phyloP scores from a whole-genome alignment of 2,113 vertebrate genomes.

The Poeciliopsis occidentalis region DNA sequence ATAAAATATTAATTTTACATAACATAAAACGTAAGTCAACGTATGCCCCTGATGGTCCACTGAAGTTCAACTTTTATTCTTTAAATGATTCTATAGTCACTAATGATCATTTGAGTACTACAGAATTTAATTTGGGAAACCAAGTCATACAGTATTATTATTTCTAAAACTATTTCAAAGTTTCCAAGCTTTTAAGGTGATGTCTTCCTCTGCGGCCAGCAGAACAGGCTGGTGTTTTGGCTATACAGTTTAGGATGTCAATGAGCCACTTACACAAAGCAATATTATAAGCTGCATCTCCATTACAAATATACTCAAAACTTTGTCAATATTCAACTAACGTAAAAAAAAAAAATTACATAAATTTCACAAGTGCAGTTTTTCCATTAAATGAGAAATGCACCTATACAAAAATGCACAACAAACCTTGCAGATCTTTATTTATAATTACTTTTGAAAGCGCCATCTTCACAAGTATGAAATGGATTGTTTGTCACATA shows the following conservation, averaged over 20 bases:
- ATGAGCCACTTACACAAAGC: background rate
- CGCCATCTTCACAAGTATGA: background rate
- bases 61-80: background rate
- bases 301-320: no score
- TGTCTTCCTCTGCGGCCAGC: background rate
- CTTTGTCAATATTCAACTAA: no score
- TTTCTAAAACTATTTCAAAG: no score
- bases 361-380: no score
- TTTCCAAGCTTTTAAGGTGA: background rate
- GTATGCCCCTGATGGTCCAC: background rate
- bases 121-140: background rate
- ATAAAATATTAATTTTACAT: background rate
- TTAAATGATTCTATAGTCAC: background rate
- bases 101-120: background rate
- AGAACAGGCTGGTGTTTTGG: no score
- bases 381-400: no score
- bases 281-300: background rate
- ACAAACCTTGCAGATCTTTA: background rate
- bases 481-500: background rate
- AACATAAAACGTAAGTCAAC: background rate
- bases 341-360: no score
- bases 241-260: background rate
- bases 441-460: background rate
- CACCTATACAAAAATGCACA: no score
- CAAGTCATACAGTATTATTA: background rate